These are phyloP conservation scores for Neocrepidodera transversa DNA, from an alignment of 2,888 invertebrate species.

Conservation along the genomic window DNA sequence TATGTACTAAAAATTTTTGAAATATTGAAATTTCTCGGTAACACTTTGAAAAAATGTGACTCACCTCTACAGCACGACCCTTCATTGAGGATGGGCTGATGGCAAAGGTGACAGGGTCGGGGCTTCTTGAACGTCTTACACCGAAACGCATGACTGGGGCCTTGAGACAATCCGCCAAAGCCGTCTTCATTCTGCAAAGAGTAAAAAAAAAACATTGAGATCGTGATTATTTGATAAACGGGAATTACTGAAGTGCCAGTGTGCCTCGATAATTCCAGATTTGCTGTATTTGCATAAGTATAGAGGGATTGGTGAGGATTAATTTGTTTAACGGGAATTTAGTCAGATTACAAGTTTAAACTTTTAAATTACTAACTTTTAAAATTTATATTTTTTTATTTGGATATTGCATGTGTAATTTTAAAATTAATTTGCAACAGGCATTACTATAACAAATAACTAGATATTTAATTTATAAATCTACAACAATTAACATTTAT, in stretches of 20 bases:
- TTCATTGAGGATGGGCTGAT: constrained; percentile 76
- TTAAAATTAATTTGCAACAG: too few species aligned
- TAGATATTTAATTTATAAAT: too few species aligned
- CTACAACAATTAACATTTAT: too few species aligned
- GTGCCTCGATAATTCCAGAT: background rate
- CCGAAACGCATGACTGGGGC: constrained; percentile 76
- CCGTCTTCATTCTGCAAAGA: constrained; percentile 70
- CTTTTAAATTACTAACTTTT: too few species aligned
- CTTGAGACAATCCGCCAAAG: constrained; percentile 61
- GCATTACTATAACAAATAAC: too few species aligned
- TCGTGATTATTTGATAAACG: background rate
- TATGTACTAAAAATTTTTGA: too few species aligned
- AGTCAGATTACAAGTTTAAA: too few species aligned
- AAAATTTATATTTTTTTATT: too few species aligned
- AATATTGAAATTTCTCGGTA: background rate
- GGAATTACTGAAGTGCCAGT: background rate
- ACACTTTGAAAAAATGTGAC: constrained; percentile 37
- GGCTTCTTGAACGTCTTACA: constrained; percentile 78
- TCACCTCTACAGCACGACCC: constrained; percentile 81
- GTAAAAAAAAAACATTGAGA: constrained; percentile 43
- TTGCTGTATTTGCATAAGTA: background rate
- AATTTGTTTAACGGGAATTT: too few species aligned
- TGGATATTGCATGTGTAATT: too few species aligned
- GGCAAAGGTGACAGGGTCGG: constrained; percentile 79
- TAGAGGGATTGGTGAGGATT: background rate